These are phyloP conservation scores for Tauraco hartlaubi DNA, from an alignment of 2,797 vertebrate genomes.

Conservation along the genomic window DNA sequence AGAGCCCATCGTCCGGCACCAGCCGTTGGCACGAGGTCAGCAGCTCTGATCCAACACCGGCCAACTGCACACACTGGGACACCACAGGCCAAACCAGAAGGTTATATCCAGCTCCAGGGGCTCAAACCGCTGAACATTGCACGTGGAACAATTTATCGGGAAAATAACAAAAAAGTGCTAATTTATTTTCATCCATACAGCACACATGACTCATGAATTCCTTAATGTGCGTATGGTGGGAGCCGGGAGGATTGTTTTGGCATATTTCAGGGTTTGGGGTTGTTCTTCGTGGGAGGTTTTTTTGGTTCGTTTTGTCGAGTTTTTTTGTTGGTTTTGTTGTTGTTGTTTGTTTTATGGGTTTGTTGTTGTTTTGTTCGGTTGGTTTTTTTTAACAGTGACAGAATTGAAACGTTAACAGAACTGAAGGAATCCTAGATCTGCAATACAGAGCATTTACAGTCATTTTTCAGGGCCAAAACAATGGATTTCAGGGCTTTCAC, in stretches of 20 bases:
- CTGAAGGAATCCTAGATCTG: background rate
- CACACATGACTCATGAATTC: rapidly evolving
- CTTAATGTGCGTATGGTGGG: rapidly evolving
- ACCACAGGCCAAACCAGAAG: rapidly evolving
- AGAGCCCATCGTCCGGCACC: background rate
- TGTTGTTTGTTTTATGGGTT: too few relatives aligned
- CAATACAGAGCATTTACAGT: background rate
- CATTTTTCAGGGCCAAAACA: background rate
- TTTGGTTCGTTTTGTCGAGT: too few relatives aligned
- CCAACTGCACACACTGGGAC: rapidly evolving
- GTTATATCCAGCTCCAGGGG: rapidly evolving
- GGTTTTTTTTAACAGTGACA: background rate
- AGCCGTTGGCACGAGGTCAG: background rate
- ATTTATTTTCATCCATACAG: background rate
- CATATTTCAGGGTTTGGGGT: background rate
- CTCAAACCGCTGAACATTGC: rapidly evolving
- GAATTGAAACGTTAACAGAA: background rate
- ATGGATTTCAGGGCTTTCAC: background rate
- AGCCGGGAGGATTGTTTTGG: background rate
- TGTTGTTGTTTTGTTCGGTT: background rate
- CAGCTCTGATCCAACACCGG: rapidly evolving
- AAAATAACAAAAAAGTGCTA: background rate
- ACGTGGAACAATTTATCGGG: rapidly evolving
- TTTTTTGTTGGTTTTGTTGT: background rate
- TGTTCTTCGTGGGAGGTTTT: background rate